phyloP scores from a whole-genome alignment of 2,797 vertebrate genomes.

The Anguilla obscura region DNA sequence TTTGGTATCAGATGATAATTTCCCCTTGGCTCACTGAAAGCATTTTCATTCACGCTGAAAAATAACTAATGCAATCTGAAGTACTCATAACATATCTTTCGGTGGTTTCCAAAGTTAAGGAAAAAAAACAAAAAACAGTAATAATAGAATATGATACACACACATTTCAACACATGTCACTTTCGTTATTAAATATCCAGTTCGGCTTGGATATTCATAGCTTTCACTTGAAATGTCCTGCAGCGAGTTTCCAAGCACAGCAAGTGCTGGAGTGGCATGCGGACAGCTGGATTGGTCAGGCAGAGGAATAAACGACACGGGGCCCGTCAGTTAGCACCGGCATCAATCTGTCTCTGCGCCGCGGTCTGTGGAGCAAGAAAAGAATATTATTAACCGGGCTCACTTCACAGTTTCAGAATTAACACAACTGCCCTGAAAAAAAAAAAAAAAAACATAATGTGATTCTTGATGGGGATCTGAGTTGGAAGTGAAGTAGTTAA shows the following conservation, averaged over 20 bases:
- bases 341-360: background rate
- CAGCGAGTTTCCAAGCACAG: background rate
- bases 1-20: background rate
- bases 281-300: background rate
- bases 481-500: too few relatives aligned
- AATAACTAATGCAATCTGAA: constrained; percentile 4
- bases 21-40: background rate
- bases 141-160: background rate
- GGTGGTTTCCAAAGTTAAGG: background rate
- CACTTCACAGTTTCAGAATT: background rate
- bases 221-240: background rate
- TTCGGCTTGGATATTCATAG: background rate
- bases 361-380: background rate
- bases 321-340: background rate
- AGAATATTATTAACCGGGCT: background rate
- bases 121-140: background rate
- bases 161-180: constrained; percentile 19
- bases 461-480: background rate
- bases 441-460: background rate
- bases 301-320: background rate
- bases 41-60: constrained; percentile 24
- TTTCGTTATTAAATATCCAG: background rate
- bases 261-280: background rate
- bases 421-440: background rate
- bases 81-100: background rate